Conservation (phyloP, 2,797 vertebrate species). For the Salmo trutta region DNA sequence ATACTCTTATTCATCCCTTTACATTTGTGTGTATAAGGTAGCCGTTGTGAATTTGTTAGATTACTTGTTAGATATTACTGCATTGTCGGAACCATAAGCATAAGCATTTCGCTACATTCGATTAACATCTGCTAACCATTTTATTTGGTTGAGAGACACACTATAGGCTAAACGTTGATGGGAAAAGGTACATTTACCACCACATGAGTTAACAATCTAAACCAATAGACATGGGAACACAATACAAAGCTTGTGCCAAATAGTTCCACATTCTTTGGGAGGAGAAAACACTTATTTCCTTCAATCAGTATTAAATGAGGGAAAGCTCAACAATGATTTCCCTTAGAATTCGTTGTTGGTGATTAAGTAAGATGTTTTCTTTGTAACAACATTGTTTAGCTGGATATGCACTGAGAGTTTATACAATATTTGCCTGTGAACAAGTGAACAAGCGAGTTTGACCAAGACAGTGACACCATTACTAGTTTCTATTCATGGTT, state of each 20-base stretch:
- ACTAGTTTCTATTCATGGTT: slow-evolving; percentile 33
- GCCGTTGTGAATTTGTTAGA: too few species aligned
- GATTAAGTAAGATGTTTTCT: not conserved
- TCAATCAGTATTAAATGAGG: slow-evolving; percentile 11
- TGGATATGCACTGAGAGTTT: slow-evolving; percentile 32
- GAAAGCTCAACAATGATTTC: not conserved
- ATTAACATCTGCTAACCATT: too few species aligned
- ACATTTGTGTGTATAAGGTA: too few species aligned
- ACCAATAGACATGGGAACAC: slow-evolving; percentile 16
- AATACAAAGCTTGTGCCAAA: slow-evolving; percentile 17
- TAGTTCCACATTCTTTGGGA: slow-evolving; percentile 16
- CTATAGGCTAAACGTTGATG: not conserved
- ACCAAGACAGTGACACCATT: slow-evolving; percentile 40
- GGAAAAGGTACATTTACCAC: not conserved
- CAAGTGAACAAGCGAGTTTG: slow-evolving; percentile 15
- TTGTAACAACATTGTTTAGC: not conserved
- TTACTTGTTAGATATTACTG: too few species aligned
- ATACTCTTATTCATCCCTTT: too few species aligned
- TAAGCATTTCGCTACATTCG: too few species aligned
- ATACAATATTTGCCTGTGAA: slow-evolving; percentile 4
- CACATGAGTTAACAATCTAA: slow-evolving; percentile 11
- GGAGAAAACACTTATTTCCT: slow-evolving; percentile 11
- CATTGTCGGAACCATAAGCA: too few species aligned
- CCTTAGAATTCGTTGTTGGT: not conserved
- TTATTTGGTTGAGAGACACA: too few species aligned